Conservation (phyloP, 2,113 vertebrate species). For the Psephotus haematonotus region DNA sequence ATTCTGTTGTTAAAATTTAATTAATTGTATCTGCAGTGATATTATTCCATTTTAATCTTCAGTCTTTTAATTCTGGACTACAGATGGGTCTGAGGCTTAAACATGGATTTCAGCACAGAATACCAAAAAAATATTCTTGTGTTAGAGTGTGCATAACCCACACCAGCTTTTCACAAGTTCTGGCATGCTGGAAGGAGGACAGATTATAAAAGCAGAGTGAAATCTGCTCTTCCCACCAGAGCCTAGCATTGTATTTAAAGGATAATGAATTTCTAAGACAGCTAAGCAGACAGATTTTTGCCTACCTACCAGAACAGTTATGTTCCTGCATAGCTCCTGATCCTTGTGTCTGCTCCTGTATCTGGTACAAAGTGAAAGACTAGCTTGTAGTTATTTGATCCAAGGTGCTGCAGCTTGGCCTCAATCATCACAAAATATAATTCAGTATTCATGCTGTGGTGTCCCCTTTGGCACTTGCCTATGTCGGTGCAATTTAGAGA, state of each 20-base stretch:
- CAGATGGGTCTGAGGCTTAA: not conserved
- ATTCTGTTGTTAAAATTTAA: not conserved
- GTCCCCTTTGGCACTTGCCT: not conserved
- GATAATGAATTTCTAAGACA: not conserved
- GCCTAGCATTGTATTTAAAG: not conserved
- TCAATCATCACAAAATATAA: not conserved
- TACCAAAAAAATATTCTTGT: not conserved
- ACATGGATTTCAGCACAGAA: not conserved
- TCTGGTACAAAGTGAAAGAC: not conserved
- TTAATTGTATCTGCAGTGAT: not conserved
- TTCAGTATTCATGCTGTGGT: accelerated
- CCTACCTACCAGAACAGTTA: not conserved
- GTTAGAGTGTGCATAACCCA: not conserved
- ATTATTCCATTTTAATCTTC: not conserved
- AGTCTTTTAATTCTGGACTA: not conserved
- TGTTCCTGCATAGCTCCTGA: not conserved
- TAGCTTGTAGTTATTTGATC: not conserved
- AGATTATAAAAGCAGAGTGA: not conserved
- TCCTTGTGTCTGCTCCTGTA: not conserved
- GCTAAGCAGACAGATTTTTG: not conserved
- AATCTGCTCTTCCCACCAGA: not conserved
- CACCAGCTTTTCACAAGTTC: not conserved
- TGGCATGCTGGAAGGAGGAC: not conserved
- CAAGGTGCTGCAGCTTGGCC: not conserved
- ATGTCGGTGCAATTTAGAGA: not conserved